Evolutionary conservation across 2,113 vertebrate genomes (phyloP).

Genomic region (Morone chrysops): DNA sequence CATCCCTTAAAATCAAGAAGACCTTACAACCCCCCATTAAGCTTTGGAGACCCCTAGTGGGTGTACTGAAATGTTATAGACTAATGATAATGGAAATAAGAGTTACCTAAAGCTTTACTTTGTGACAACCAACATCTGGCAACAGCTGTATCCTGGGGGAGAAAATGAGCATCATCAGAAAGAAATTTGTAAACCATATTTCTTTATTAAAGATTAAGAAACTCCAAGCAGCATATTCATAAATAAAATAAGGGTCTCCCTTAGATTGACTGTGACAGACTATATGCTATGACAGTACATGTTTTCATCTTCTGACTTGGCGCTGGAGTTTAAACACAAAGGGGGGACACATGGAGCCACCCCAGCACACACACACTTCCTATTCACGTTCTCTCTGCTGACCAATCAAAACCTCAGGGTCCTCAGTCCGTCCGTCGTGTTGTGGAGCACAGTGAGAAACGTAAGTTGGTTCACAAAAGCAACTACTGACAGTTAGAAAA

Average conservation of each 20-base stretch:
- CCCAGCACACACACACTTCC: background rate
- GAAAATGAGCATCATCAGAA: constrained; percentile 7
- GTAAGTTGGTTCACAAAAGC: constrained; percentile 67
- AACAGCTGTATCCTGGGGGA: no score
- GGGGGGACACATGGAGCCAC: background rate
- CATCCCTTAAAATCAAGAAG: no score
- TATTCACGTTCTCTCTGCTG: constrained; percentile 9
- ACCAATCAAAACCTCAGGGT: constrained; percentile 21
- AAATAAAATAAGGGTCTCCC: constrained; percentile 83
- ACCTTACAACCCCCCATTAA: no score
- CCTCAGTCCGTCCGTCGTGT: background rate
- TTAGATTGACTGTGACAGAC: constrained; percentile 75
- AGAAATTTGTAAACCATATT: constrained; percentile 79
- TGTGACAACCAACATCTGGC: no score
- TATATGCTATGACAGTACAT: constrained; percentile 65
- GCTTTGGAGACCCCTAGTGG: no score
- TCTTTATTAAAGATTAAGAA: constrained; percentile 88
- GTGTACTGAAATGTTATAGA: no score
- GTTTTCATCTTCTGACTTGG: constrained; percentile 24
- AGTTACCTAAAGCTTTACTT: background rate
- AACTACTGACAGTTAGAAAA: constrained; percentile 53
- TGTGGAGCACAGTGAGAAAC: constrained; percentile 66
- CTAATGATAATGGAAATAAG: background rate
- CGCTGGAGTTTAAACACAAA: constrained; percentile 44
- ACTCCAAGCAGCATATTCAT: constrained; percentile 87